Evolutionary conservation across 2,888 invertebrate genomes (phyloP).

Genomic region (Noctua comes): DNA sequence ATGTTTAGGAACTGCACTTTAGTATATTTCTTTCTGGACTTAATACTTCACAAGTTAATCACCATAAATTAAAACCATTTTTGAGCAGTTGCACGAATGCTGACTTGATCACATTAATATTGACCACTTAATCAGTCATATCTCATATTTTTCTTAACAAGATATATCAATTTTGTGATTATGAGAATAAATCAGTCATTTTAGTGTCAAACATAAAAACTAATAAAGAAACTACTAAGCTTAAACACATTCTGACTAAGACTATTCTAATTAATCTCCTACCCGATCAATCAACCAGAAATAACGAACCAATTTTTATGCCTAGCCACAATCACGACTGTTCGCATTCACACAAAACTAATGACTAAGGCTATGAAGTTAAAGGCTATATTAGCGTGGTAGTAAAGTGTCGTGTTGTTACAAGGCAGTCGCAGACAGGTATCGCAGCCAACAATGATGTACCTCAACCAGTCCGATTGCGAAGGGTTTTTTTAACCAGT

Average conservation of each 20-base stretch:
- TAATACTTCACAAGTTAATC: neutral
- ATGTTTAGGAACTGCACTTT: neutral
- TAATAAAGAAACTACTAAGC: neutral
- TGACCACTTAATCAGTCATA: neutral
- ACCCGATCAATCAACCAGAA: conserved; percentile 63
- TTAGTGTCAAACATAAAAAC: neutral
- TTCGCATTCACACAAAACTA: conserved; percentile 34
- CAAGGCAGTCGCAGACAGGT: conserved; percentile 79
- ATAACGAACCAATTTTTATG: conserved; percentile 66
- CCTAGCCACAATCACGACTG: conserved; percentile 63
- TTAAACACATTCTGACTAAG: conserved; percentile 22
- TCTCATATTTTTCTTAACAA: neutral
- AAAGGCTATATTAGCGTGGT: conserved; percentile 67
- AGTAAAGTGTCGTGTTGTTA: conserved; percentile 69
- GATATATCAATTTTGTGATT: neutral
- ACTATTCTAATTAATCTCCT: conserved; percentile 54
- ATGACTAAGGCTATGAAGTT: conserved; percentile 32
- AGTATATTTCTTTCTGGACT: neutral
- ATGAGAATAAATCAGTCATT: neutral
- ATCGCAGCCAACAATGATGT: conserved; percentile 85
- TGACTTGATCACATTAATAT: neutral
- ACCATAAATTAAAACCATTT: neutral
- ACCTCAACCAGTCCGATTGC: conserved; percentile 84
- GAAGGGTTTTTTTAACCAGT: conserved; percentile 83
- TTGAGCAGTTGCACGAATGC: neutral